Evolutionary conservation across 2,888 invertebrate species (phyloP).

Genomic region (Leptura quadrifasciata): DNA sequence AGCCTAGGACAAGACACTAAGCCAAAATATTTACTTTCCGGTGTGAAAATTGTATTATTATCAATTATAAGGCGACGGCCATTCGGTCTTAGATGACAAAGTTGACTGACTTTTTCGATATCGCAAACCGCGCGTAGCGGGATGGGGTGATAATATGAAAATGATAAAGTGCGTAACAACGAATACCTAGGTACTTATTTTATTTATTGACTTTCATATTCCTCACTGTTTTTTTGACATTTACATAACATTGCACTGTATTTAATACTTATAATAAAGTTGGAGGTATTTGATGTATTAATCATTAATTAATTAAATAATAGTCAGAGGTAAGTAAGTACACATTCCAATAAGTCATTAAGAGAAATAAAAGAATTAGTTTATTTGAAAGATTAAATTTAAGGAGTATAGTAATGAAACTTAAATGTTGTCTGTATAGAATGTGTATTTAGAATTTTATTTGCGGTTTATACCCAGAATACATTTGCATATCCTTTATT

Average conservation of each 20-base stretch:
- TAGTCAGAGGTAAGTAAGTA: no score
- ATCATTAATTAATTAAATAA: no score
- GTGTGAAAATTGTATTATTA: not conserved
- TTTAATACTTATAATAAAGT: no score
- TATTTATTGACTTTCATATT: not conserved
- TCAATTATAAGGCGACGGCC: not conserved
- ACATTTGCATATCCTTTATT: slow-evolving; percentile 21
- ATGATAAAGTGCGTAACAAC: slow-evolving; percentile 34
- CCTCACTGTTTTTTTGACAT: not conserved
- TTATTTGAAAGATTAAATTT: no score
- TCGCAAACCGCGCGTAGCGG: slow-evolving; percentile 28
- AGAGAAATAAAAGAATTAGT: no score
- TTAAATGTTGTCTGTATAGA: no score
- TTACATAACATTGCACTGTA: not conserved
- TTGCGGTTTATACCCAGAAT: slow-evolving; percentile 1
- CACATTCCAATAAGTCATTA: no score
- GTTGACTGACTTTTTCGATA: slow-evolving; percentile 26
- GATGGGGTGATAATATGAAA: slow-evolving; percentile 27
- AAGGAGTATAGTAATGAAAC: no score
- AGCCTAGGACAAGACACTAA: slow-evolving; percentile 56
- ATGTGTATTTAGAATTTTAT: not conserved
- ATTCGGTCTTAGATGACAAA: not conserved
- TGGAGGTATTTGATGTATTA: not conserved
- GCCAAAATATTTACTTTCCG: slow-evolving; percentile 18
- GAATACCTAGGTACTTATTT: no score